Evolutionary conservation across 2,888 invertebrate genomes (phyloP), one percentile per base, ranked within the genome.

Genomic region (Brachyopa scutellaris): DNA sequence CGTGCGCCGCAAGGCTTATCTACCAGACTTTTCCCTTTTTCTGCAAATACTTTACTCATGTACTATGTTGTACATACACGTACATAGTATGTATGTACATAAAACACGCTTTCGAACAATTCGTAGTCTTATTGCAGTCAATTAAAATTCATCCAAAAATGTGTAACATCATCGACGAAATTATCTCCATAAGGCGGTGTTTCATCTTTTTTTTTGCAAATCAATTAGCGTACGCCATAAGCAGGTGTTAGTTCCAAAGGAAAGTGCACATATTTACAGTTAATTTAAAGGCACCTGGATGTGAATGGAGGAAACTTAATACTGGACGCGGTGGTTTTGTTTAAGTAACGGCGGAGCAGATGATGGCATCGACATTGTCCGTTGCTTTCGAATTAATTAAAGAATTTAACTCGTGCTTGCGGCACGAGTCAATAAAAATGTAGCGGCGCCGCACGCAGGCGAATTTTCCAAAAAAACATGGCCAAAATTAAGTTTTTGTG

Each of bases 91-190:
- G n/a, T n/a, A n/a, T n/a, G n/a, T n/a, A n/a, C n/a, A 57, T 55
- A 23, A 51, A 62, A 47, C 69, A 38, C 29, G 40, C 53, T 38
- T 23, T 67, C 36, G 45, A 21, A 53, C 45, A 51, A 23, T 61
- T 69, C 47, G 55, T 23, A 26, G 53, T 55, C 42, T 61, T 61
- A 62, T 55, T 76, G 61, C 55, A 45, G 69, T 69, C 76, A 69
- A 77, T 77, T 77, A 77, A 77, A 77, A 77, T 62, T 69, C 76
- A 69, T n/a, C n/a, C n/a, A n/a, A n/a, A 69, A 77, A 77, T 77
- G 69, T 62, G 21, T 77, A 77, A 69, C 69, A 62, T 61, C 69
- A 69, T 62, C 45, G 49, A 17, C 13, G 19, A 77, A 53, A 47
- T 53, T 59, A 69, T 61, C 61, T 69, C 42, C 69, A 26, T 62